Base-by-base conservation (phyloP, 2,113 vertebrate species). In the Elgaria multicarinata region DNA sequence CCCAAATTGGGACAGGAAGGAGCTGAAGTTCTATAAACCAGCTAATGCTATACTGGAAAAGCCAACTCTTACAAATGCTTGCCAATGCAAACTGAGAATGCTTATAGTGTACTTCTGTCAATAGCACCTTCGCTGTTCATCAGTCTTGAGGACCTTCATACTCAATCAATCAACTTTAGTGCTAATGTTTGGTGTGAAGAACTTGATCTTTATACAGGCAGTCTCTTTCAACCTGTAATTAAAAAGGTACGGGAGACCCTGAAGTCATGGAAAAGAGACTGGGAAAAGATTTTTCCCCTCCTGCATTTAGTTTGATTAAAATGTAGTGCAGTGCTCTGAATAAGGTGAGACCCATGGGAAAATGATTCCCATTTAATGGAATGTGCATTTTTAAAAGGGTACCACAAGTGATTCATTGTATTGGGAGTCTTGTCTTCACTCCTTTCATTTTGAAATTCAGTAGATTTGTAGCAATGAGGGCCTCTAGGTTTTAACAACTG, bases 131-230 rank as follows among this genome's bases (percentile, higher is more conserved):
- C 77, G 55, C 46, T 42, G 66, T 81, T 42, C 66, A 88, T 72
- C 46, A 58, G 22, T 69, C 64, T 42, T 12, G 86, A 55, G 66
- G n/a, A 81, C 46, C 87, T 67, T 88, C 87, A 72, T 80, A 72
- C 77, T 81, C 77, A 78, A 87, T 87, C 86, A 87, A 87, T 79
- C 75, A 69, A 87, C 62, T 87, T 87, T 69, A 87, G 42, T 67
- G 86, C 75, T 87, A 71, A 87, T 79, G 55, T 87, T 71, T 87
- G 64, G 77, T 88, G 66, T 88, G 64, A 88, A 88, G 66, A 88
- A 55, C 81, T 88, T 71, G 77, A 88, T 72, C 87, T 81, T 88
- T 80, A 55, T 81, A 66, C 66, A 88, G 77, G 9, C 66, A 88
- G 46, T 72, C 66, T 88, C 22, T 87, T 88, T 72, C 24, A 80